Conservation (phyloP, 2,888 invertebrate species). For the Drosophila subsilvestris region DNA sequence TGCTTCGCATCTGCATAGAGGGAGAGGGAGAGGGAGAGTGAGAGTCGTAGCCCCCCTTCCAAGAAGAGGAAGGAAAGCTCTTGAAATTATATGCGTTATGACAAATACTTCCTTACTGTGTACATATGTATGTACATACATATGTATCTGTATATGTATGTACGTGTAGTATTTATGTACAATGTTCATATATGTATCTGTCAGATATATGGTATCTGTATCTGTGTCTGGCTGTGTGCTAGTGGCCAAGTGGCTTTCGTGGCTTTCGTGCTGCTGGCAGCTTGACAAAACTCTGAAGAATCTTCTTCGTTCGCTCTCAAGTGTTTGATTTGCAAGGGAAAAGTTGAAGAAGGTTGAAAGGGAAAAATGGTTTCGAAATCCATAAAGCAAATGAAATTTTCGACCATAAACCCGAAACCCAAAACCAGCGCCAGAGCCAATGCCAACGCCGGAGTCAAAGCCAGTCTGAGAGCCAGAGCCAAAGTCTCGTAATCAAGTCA, state of each 20-base stretch:
- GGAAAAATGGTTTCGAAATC: conserved; percentile 51
- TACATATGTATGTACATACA: neutral
- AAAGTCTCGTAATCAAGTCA: conserved; percentile 70
- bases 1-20: conserved; percentile 27
- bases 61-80: conserved; percentile 18
- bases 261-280: conserved; percentile 37
- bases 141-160: too few species aligned
- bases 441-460: conserved; percentile 14
- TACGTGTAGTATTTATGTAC: too few species aligned
- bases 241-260: conserved; percentile 41
- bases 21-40: too few species aligned
- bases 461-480: conserved; percentile 18
- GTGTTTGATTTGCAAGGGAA: conserved; percentile 39
- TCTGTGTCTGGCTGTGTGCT: conserved; percentile 6
- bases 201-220: conserved; percentile 13
- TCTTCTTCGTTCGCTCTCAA: conserved; percentile 25
- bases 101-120: conserved; percentile 29
- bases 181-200: too few species aligned
- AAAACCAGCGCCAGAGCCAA: neutral
- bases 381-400: conserved; percentile 70
- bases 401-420: neutral
- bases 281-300: conserved; percentile 49
- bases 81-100: conserved; percentile 53
- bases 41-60: conserved; percentile 1
- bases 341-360: conserved; percentile 10